phyloP scores from a whole-genome alignment of 2,113 vertebrate species.

The Steatornis caripensis region DNA sequence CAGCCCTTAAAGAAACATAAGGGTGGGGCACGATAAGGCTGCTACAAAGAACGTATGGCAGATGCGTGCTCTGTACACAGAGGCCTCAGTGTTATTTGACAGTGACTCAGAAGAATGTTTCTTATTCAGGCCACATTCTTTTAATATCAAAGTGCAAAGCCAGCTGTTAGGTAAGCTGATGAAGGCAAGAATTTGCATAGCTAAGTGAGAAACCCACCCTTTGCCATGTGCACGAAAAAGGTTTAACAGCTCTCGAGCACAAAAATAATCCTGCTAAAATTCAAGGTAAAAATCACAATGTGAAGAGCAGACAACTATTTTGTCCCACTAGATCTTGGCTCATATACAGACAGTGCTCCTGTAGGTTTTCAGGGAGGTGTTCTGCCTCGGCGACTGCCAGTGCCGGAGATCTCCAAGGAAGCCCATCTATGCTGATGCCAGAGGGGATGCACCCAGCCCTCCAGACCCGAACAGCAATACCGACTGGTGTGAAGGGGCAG shows the following conservation, averaged over 20 bases:
- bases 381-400: neutral
- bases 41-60: neutral
- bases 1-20: neutral
- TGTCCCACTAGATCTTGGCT: neutral
- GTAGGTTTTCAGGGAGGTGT: accelerated
- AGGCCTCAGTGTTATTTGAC: neutral
- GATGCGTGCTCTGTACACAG: neutral
- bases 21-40: neutral
- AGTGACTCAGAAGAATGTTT: neutral
- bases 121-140: neutral
- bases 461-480: neutral
- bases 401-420: neutral
- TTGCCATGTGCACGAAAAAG: neutral
- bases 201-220: neutral
- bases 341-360: neutral
- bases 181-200: neutral
- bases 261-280: neutral
- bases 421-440: neutral
- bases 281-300: neutral
- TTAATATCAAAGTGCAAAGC: neutral
- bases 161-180: neutral
- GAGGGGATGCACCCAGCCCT: neutral
- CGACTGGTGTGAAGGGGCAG: neutral
- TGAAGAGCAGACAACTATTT: neutral
- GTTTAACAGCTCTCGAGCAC: neutral